Conservation (phyloP, 35 echinoderm and acorn worm genomes). For the Chiridota heheva region DNA sequence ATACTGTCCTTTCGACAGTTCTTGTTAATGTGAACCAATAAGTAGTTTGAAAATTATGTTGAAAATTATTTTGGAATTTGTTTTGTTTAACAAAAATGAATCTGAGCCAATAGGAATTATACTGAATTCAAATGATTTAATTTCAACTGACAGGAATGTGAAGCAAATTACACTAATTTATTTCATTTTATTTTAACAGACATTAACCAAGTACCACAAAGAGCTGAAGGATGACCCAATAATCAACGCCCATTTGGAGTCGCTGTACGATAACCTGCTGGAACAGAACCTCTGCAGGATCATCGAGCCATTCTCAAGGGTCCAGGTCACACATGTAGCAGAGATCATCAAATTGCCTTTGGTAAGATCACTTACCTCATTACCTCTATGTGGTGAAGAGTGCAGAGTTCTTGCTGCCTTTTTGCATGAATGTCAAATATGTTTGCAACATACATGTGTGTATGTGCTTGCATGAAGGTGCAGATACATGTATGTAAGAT, state of each 20-base stretch:
- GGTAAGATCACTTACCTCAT: slow-evolving; percentile 52
- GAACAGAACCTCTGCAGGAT: slow-evolving; percentile 97
- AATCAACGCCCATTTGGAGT: slow-evolving; percentile 90
- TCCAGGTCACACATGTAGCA: slow-evolving; percentile 90
- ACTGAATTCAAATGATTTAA: too few species aligned
- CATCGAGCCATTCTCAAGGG: slow-evolving; percentile 99
- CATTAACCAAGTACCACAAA: slow-evolving; percentile 63
- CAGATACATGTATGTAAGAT: background rate
- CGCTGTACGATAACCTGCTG: slow-evolving; percentile 91
- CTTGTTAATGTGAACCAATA: too few species aligned
- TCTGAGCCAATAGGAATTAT: too few species aligned
- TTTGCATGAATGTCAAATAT: background rate
- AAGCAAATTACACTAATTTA: too few species aligned
- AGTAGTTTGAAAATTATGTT: too few species aligned
- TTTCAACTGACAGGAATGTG: too few species aligned
- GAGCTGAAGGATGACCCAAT: slow-evolving; percentile 92
- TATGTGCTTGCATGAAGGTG: background rate
- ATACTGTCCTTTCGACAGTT: too few species aligned
- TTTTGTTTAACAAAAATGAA: too few species aligned
- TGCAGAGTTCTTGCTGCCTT: too few species aligned
- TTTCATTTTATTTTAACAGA: slow-evolving; percentile 49
- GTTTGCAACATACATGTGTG: background rate
- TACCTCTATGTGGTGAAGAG: background rate
- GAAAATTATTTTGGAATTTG: too few species aligned
- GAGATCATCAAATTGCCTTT: slow-evolving; percentile 96